These are phyloP conservation scores for Dendropsophus ebraccatus DNA, from an alignment of 2,113 vertebrate genomes.

Conservation along the genomic window DNA sequence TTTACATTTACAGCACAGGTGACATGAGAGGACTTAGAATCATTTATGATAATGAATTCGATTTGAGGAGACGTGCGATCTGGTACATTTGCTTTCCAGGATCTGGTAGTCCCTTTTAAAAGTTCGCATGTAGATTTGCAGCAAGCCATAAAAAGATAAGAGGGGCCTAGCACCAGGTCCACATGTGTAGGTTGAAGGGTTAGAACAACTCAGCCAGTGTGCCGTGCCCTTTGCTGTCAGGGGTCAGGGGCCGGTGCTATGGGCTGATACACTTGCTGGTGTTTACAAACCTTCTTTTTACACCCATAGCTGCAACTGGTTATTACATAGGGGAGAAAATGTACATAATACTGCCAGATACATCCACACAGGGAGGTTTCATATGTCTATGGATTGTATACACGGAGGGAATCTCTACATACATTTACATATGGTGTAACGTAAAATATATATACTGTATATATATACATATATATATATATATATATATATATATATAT, in stretches of 20 bases:
- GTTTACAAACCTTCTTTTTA: constrained; percentile 66
- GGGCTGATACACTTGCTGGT: constrained; percentile 73
- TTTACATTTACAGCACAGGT: no score
- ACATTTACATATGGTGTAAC: no score
- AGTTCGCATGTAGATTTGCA: constrained; percentile 59
- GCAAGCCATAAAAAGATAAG: constrained; percentile 64
- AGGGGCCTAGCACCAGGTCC: constrained; percentile 55
- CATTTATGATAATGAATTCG: neutral
- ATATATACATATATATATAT: no score
- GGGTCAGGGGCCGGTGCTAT: constrained; percentile 70
- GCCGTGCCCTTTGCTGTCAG: constrained; percentile 75
- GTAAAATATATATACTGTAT: no score
- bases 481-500: no score
- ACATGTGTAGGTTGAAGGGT: constrained; percentile 73
- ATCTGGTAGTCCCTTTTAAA: neutral
- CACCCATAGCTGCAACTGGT: neutral
- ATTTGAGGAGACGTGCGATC: neutral
- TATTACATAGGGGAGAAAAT: no score
- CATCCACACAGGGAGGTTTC: no score
- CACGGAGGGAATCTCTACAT: no score
- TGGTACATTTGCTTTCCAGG: neutral
- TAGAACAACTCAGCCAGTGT: constrained; percentile 76
- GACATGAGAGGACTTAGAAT: no score
- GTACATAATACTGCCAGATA: no score
- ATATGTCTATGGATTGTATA: no score